phyloP scores from a whole-genome alignment of 1,140 invertebrate genomes.

The Drosophila nebulosa region DNA sequence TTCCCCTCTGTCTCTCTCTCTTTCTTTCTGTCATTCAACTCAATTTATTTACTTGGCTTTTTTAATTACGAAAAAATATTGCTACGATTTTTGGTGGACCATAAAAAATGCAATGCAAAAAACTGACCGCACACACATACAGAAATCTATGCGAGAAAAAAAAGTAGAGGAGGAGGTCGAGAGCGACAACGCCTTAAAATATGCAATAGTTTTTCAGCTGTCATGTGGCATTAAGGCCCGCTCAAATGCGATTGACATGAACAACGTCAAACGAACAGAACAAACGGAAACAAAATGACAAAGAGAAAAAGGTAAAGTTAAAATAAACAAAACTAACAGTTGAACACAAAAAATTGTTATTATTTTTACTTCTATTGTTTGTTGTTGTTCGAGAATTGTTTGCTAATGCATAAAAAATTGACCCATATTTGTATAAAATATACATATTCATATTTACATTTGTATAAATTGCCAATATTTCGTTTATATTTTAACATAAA shows the following conservation, averaged over 20 bases:
- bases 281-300: constrained; percentile 18
- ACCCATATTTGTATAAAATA: constrained; percentile 68
- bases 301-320: not conserved
- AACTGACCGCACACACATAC: not conserved
- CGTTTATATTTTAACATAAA: constrained; percentile 31
- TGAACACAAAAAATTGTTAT: constrained; percentile 6
- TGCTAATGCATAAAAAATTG: constrained; percentile 71
- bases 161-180: not conserved
- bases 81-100: not conserved
- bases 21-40: constrained; percentile 3
- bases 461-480: constrained; percentile 16
- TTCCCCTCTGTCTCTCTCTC: not conserved
- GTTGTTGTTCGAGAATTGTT: constrained; percentile 19
- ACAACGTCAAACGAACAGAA: constrained; percentile 25
- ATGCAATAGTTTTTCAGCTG: constrained; percentile 63
- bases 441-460: constrained; percentile 69
- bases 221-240: constrained; percentile 64
- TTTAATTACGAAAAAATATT: constrained; percentile 21
- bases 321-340: constrained; percentile 1
- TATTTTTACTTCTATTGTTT: constrained; percentile 13
- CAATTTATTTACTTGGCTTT: constrained; percentile 18
- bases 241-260: constrained; percentile 66
- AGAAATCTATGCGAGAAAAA: not conserved
- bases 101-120: constrained; percentile 14
- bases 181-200: constrained; percentile 59